These are phyloP conservation scores for Amphiura filiformis DNA, from an alignment of 35 echinoderm and acorn worm species.

Conservation along the genomic window DNA sequence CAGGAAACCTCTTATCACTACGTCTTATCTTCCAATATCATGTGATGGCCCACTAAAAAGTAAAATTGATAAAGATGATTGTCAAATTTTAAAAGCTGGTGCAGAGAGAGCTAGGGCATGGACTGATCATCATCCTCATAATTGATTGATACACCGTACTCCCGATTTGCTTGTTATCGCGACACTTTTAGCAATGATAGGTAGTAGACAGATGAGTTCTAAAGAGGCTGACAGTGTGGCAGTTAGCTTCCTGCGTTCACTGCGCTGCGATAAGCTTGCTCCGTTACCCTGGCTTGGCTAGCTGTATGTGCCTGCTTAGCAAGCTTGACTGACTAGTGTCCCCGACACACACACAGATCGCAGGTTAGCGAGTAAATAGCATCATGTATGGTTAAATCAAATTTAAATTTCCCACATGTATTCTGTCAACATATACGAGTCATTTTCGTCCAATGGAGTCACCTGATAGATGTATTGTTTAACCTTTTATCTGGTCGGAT, in stretches of 20 bases:
- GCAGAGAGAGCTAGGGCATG: too few relatives aligned
- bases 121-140: not conserved
- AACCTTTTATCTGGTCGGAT: too few relatives aligned
- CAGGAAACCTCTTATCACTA: not conserved
- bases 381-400: not conserved
- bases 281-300: not conserved
- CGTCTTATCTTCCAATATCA: not conserved
- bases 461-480: too few relatives aligned
- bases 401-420: not conserved
- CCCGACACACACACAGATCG: too few relatives aligned
- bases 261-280: too few relatives aligned
- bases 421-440: not conserved
- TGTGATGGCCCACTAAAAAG: not conserved
- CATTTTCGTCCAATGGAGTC: not conserved
- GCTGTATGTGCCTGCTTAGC: not conserved
- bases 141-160: not conserved
- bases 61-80: too few relatives aligned
- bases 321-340: not conserved
- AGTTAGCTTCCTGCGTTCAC: not conserved
- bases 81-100: too few relatives aligned
- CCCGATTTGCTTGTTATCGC: not conserved
- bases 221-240: not conserved
- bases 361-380: not conserved
- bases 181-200: constrained; percentile 1
- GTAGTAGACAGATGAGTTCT: not conserved